Evolutionary conservation across 2,113 vertebrate species (phyloP), one percentile per base, ranked within the genome.

Genomic region (Carlito syrichta): DNA sequence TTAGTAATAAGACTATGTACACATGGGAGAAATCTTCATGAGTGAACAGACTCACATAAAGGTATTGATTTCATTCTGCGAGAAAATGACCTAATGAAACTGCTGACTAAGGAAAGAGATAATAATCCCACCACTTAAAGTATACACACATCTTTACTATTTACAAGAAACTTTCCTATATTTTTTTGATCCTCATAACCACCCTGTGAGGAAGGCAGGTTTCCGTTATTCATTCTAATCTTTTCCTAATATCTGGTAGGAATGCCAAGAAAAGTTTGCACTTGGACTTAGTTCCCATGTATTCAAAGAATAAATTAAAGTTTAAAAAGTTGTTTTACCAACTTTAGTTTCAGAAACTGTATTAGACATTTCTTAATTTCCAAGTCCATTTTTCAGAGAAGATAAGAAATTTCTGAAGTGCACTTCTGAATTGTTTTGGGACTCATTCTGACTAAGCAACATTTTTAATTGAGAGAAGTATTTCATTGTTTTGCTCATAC

Each of bases 401-500:
- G 98, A 99, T 16, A 99, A 98, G 97, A 99, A 99, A 96, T 99
- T 99, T 98, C 99, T 99, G 94, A 99, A 98, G 89, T 99, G 98
- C 62, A 98, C 96, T 84, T 99, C 99, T 97, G 99, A 98, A 86
- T 54, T 99, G 91, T 98, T 97, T 84, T 98, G 98, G 84, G 97
- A 98, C 96, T 99, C 98, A 95, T 99, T 99, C 88, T 99, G 97
- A 97, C 97, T 97, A 50, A 99, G 99, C 43, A 99, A 98, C 98
- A 98, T 98, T 98, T 99, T 99, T 94, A 99, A 98, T 73, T 99
- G 99, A 89, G 99, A 99, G 86, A 99, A 99, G 30, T 99, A 98
- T 93, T 99, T 99, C 93, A 99, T 99, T 97, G 98, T 98, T 48
- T 97, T 97, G 89, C 98, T 99, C 1, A 93, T 90, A 32, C 97